These are phyloP conservation scores for Homalodisca vitripennis DNA, from an alignment of 1,140 invertebrate species.

Conservation along the genomic window DNA sequence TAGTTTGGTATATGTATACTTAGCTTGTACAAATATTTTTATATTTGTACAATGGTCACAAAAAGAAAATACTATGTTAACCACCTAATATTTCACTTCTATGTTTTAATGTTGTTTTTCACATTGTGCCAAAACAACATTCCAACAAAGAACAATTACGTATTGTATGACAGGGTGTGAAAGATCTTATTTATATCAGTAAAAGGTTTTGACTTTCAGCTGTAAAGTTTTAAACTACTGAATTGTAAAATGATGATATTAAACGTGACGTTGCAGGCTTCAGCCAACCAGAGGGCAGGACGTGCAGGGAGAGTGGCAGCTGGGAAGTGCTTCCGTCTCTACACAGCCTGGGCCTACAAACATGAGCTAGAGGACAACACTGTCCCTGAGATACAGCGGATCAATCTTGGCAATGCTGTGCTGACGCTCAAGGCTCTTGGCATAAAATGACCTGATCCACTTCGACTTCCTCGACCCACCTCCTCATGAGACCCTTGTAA, in stretches of 20 bases:
- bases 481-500: slow-evolving; percentile 91
- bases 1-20: too few relatives aligned
- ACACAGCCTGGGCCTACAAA: slow-evolving; percentile 96
- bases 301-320: slow-evolving; percentile 89
- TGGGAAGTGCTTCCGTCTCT: slow-evolving; percentile 97
- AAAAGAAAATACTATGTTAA: too few relatives aligned
- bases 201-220: too few relatives aligned
- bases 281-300: slow-evolving; percentile 92
- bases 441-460: slow-evolving; percentile 95
- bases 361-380: slow-evolving; percentile 98
- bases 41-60: too few relatives aligned
- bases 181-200: too few relatives aligned
- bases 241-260: background rate
- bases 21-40: too few relatives aligned
- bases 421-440: slow-evolving; percentile 95
- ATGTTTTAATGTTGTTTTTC: too few relatives aligned
- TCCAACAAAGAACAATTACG: too few relatives aligned
- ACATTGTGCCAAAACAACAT: too few relatives aligned
- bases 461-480: slow-evolving; percentile 99
- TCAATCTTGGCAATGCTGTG: slow-evolving; percentile 97
- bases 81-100: too few relatives aligned
- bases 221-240: too few relatives aligned
- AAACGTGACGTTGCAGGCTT: slow-evolving; percentile 54
- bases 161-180: too few relatives aligned
- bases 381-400: slow-evolving; percentile 96